Base-by-base conservation (phyloP, 2,113 vertebrate genomes). In the Thalassarche chlororhynchos region DNA sequence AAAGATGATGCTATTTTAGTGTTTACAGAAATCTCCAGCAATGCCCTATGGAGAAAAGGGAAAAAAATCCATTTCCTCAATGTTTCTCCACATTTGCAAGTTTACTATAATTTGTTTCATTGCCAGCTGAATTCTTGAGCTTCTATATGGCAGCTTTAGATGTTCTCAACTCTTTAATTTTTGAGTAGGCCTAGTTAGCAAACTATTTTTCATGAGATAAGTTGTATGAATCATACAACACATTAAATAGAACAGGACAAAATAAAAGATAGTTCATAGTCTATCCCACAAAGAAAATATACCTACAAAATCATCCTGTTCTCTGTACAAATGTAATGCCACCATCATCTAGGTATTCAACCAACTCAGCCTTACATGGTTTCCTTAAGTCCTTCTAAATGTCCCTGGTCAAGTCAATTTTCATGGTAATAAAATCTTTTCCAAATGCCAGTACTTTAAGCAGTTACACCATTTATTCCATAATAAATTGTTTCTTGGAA, bases 101-200 rank as follows among this genome's bases (percentile, higher is more conserved):
- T 3, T 62, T 60, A 8, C 52, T 94, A 26, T 61, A 40, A 5
- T 87, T 96, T 93, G 9, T 90, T 95, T 83, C 47, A 87, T 51
- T 89, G 69, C 25, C 61, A 93, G 8, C 9, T 95, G 87, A 91
- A 84, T 90, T 87, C 81, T 55, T 91, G 52, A 57, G 77, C 40
- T 96, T 98, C 77, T 93, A 7, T 87, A 40, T 65, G 75, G 89
- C 74, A 69, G 16, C 84, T 94, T 95, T 89, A 95, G 89, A 65
- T 85, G 58, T 96, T 95, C 85, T 95, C 93, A 89, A 90, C 64
- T 94, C 60, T 74, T 97, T 72, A 89, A 65, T 90, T 93, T 96
- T 94, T 84, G n/a, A 86, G 12, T 81, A 46, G 80, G 23, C n/a
- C 19, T 54, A 78, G 70, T 81, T 84, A 88, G 83, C 49, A 93